Percentiles rank a stretch among this genome's conserved stretches.
These are phyloP conservation scores for Todiramphus saurophagus DNA, from an alignment of 2,113 vertebrate genomes.

Conservation along the genomic window DNA sequence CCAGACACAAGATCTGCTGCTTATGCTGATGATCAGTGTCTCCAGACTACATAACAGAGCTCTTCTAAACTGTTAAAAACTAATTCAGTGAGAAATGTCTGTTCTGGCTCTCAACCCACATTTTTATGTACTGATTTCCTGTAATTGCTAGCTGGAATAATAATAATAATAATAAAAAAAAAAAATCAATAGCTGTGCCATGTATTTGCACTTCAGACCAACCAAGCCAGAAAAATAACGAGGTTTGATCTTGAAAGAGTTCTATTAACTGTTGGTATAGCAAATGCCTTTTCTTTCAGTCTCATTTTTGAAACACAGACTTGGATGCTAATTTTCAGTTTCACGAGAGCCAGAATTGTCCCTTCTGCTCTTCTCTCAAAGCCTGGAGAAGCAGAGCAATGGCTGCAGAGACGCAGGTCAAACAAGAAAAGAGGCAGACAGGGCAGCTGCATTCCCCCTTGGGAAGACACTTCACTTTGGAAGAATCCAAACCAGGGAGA, in stretches of 20 bases:
- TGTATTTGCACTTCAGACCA: conserved; percentile 41
- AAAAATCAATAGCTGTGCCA: conserved; percentile 43
- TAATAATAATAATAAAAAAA: conserved; percentile 17
- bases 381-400: background rate
- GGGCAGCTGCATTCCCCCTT: background rate
- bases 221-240: background rate
- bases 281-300: background rate
- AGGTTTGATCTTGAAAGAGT: background rate
- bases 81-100: conserved; percentile 48
- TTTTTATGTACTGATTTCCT: conserved; percentile 59
- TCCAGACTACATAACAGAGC: background rate
- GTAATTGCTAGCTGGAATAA: conserved; percentile 49
- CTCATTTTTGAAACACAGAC: background rate
- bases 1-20: background rate
- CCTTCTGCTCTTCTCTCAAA: background rate
- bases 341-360: background rate
- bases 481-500: background rate
- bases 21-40: background rate
- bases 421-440: background rate
- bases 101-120: conserved; percentile 4
- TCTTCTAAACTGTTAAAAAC: conserved; percentile 28
- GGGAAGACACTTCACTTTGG: background rate
- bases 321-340: conserved; percentile 7
- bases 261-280: conserved; percentile 21
- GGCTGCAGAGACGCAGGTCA: background rate